phyloP scores from a whole-genome alignment of 2,113 vertebrate genomes.

The Podilymbus podiceps region DNA sequence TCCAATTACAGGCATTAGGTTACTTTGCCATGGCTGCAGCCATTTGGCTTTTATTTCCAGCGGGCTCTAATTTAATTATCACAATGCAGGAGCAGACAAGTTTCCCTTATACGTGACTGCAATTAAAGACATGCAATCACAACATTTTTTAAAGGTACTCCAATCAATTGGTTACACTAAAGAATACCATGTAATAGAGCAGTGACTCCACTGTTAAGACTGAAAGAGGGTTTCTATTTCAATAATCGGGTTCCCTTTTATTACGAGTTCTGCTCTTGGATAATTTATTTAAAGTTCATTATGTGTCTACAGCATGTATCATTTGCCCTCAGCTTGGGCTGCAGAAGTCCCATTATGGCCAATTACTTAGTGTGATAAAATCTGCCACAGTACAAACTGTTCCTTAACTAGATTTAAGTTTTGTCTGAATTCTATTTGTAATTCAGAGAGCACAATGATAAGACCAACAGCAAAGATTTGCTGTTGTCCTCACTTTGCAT shows the following conservation, averaged over 20 bases:
- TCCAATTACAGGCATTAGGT: conserved; percentile 56
- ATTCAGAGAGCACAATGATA: conserved; percentile 32
- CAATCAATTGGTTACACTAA: conserved; percentile 55
- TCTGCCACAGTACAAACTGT: conserved; percentile 41
- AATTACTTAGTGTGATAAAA: conserved; percentile 66
- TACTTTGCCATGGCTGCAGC: conserved; percentile 41
- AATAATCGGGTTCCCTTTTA: conserved; percentile 32
- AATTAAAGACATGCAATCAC: conserved; percentile 54
- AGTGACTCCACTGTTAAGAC: background rate
- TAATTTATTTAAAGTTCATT: conserved; percentile 67
- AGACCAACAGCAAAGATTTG: background rate
- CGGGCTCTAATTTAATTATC: conserved; percentile 56
- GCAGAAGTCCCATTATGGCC: conserved; percentile 46
- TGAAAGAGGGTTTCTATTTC: conserved; percentile 33
- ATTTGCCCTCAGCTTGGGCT: conserved; percentile 28
- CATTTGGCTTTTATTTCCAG: conserved; percentile 60
- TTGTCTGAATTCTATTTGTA: conserved; percentile 36
- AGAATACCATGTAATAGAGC: conserved; percentile 14
- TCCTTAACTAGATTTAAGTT: conserved; percentile 56
- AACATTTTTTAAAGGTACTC: conserved; percentile 53
- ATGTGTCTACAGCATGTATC: conserved; percentile 25
- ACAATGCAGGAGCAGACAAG: conserved; percentile 39
- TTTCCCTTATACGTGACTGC: conserved; percentile 45
- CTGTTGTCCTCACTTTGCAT: background rate
- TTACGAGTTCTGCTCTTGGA: background rate